Conservation (phyloP, 2,113 vertebrate genomes). For the Corythaixoides concolor region DNA sequence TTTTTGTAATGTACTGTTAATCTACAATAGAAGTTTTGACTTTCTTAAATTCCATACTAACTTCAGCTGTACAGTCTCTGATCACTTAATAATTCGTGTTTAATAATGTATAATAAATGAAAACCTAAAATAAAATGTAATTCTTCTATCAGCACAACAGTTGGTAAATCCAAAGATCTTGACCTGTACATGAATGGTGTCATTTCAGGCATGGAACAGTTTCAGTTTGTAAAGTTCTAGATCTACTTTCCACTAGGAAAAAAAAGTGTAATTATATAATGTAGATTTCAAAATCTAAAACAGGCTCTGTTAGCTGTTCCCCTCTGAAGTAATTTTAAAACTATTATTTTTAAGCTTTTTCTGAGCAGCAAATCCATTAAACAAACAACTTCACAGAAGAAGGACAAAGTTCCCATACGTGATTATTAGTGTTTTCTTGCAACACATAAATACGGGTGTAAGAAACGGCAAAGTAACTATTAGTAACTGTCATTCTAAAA, state of each 20-base stretch:
- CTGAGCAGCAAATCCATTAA: not conserved
- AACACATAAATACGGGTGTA: not conserved
- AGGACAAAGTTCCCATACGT: not conserved
- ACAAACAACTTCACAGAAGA: not conserved
- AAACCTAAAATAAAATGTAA: not conserved
- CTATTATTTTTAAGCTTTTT: not conserved
- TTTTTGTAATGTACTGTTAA: not conserved
- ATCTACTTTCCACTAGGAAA: not conserved
- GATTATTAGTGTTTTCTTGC: not conserved
- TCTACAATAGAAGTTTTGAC: not conserved
- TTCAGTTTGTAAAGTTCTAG: not conserved
- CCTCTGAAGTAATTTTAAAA: not conserved
- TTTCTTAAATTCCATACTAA: not conserved
- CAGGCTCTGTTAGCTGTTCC: not conserved
- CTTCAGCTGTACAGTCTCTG: not conserved
- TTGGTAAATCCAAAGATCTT: not conserved
- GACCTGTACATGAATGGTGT: fast-evolving
- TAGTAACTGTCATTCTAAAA: not conserved
- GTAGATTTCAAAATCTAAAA: not conserved
- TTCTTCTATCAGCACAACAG: not conserved
- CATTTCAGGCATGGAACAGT: not conserved
- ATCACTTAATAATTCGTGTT: not conserved
- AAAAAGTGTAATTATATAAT: not conserved
- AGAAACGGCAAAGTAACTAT: not conserved
- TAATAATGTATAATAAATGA: not conserved